Conservation (phyloP, 2,113 vertebrate species). For the Cebidichthys violaceus region DNA sequence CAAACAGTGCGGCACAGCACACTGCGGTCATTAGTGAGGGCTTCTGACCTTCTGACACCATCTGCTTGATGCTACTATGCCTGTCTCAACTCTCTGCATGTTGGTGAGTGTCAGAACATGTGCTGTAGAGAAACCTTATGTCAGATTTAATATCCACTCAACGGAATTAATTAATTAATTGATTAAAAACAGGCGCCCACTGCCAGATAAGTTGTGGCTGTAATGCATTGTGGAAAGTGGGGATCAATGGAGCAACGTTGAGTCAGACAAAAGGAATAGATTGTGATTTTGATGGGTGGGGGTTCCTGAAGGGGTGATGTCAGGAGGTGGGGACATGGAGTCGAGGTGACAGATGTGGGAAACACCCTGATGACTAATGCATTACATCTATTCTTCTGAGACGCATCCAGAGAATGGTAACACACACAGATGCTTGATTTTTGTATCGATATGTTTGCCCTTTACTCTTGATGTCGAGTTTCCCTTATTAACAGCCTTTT, state of each 20-base stretch:
- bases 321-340: conserved; percentile 39
- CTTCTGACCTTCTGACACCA: conserved; percentile 74
- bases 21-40: conserved; percentile 60
- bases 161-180: conserved; percentile 33
- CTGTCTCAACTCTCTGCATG: conserved; percentile 58
- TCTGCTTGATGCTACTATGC: conserved; percentile 66
- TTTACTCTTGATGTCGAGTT: neutral
- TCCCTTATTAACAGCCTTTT: neutral
- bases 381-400: conserved; percentile 22
- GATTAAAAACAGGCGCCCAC: conserved; percentile 46
- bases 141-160: conserved; percentile 43
- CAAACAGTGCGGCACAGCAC: conserved; percentile 38
- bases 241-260: neutral
- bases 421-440: neutral
- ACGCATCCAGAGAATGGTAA: conserved; percentile 3
- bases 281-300: conserved; percentile 4
- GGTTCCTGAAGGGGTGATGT: conserved; percentile 42
- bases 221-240: conserved; percentile 13
- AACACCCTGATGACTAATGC: conserved; percentile 42
- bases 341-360: conserved; percentile 31
- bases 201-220: conserved; percentile 11
- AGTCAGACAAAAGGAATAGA: neutral
- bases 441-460: neutral
- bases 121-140: conserved; percentile 57
- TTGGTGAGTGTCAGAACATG: conserved; percentile 56